These are phyloP conservation scores for Dasyurus viverrinus DNA, from an alignment of 2,113 vertebrate species.

Conservation along the genomic window DNA sequence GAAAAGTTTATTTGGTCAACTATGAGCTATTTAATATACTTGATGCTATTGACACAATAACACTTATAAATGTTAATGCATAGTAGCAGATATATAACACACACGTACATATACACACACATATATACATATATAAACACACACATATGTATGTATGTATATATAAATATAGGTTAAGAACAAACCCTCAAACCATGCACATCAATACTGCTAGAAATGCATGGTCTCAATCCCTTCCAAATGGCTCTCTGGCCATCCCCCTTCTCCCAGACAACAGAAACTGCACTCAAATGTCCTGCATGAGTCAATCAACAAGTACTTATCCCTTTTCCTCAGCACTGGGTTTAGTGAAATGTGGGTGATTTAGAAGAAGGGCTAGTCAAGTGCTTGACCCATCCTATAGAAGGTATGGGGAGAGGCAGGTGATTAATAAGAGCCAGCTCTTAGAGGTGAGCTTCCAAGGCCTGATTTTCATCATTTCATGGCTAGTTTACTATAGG, in stretches of 20 bases:
- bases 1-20: conserved; percentile 55
- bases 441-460: background rate
- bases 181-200: background rate
- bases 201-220: background rate
- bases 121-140: too few relatives aligned
- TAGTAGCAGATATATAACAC: background rate
- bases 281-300: background rate
- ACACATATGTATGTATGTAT: too few relatives aligned
- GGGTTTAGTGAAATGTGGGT: background rate
- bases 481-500: background rate
- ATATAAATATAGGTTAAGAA: background rate
- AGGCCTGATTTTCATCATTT: background rate
- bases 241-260: background rate
- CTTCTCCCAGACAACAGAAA: background rate
- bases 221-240: background rate
- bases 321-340: background rate
- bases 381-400: background rate
- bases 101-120: background rate
- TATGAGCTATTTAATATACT: conserved; percentile 44
- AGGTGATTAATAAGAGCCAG: background rate
- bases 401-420: background rate
- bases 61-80: conserved; percentile 19
- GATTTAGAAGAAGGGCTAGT: conserved; percentile 9
- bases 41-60: conserved; percentile 28
- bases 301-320: conserved; percentile 14